Percentiles rank a stretch among this genome's conserved stretches.
Conservation (phyloP, 2,113 vertebrate genomes). For the Peromyscus maniculatus region DNA sequence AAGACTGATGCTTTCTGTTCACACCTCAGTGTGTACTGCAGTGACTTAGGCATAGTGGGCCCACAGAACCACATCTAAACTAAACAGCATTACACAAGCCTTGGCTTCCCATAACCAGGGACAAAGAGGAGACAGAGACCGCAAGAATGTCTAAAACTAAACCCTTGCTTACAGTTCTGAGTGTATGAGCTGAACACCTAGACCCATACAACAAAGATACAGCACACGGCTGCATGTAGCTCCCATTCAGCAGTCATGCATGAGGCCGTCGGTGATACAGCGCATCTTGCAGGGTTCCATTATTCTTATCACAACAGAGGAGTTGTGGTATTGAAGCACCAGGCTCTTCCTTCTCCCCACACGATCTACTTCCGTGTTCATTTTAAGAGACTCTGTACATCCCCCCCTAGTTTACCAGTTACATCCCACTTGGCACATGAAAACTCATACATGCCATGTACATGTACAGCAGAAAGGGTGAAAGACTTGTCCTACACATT, state of each 20-base stretch:
- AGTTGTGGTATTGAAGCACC: background rate
- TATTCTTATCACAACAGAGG: background rate
- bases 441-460: background rate
- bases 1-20: background rate
- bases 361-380: background rate
- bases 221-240: background rate
- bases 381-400: background rate
- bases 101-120: background rate
- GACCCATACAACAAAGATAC: background rate
- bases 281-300: background rate
- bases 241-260: background rate
- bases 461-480: background rate
- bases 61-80: background rate
- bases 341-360: background rate
- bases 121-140: accelerated
- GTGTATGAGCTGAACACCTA: background rate
- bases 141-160: background rate
- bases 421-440: background rate
- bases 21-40: background rate
- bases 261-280: accelerated
- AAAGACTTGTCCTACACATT: background rate
- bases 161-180: background rate
- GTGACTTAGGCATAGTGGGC: background rate
- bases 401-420: background rate
- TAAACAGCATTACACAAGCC: background rate